These are phyloP conservation scores for Potamarius usumacintae DNA, from an alignment of 2,113 vertebrate genomes.

Conservation along the genomic window DNA sequence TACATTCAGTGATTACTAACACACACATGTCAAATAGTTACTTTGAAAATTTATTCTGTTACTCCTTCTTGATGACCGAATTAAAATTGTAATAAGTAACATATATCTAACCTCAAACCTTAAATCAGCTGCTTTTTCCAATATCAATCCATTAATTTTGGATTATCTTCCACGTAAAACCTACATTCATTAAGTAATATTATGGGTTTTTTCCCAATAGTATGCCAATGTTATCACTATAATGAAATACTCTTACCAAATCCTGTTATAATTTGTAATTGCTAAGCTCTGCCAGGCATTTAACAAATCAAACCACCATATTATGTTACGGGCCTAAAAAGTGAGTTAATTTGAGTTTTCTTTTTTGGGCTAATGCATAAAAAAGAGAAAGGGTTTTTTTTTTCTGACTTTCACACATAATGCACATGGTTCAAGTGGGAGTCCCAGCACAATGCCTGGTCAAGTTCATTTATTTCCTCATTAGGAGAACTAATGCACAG, in stretches of 20 bases:
- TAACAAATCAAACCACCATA: background rate
- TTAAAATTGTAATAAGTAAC: slow-evolving; percentile 2
- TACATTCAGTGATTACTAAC: slow-evolving; percentile 12
- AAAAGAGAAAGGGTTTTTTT: background rate
- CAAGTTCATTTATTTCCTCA: background rate
- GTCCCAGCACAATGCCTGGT: background rate
- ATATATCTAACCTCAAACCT: background rate
- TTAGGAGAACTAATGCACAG: background rate
- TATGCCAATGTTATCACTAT: background rate
- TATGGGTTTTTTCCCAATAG: background rate
- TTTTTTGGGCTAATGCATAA: background rate
- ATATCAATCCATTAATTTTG: background rate
- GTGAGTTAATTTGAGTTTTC: background rate
- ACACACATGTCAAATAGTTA: background rate
- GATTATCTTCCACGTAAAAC: background rate
- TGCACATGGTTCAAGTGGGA: background rate
- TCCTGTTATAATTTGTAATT: background rate
- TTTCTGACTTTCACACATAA: background rate
- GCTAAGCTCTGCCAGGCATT: background rate
- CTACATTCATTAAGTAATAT: background rate
- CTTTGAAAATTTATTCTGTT: slow-evolving; percentile 26
- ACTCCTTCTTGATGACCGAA: slow-evolving; percentile 21
- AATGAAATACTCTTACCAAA: background rate
- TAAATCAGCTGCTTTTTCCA: background rate
- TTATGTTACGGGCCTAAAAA: background rate